Evolutionary conservation across 2,888 invertebrate species (phyloP).

Genomic region (Sarcophaga rosellei): DNA sequence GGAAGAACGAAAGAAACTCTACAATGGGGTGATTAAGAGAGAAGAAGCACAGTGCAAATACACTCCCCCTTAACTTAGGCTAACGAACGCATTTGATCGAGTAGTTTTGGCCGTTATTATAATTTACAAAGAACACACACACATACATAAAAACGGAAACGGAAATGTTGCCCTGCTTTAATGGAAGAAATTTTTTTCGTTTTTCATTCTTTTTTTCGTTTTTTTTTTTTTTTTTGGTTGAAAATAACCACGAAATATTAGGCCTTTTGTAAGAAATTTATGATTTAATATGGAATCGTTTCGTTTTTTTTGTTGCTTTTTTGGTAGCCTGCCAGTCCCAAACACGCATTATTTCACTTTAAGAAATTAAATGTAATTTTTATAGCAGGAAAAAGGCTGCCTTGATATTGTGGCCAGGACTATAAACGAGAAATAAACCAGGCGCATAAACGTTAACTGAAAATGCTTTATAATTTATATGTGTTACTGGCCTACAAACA

Average conservation of each 20-base stretch:
- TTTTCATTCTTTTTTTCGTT: no score
- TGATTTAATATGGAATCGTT: constrained; percentile 22
- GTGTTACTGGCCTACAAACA: constrained; percentile 40
- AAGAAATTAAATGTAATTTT: constrained; percentile 59
- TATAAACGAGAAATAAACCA: constrained; percentile 29
- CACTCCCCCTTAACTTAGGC: neutral
- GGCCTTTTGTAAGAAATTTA: neutral
- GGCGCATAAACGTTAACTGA: constrained; percentile 49
- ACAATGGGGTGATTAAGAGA: neutral
- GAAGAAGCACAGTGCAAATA: neutral
- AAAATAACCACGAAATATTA: neutral
- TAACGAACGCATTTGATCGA: constrained; percentile 22
- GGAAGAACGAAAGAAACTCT: neutral
- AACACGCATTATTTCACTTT: constrained; percentile 61
- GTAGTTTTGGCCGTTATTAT: constrained; percentile 30
- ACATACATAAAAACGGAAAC: constrained; percentile 47
- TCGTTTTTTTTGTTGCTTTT: no score
- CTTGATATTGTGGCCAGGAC: neutral
- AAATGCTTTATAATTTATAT: constrained; percentile 55
- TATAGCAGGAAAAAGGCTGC: constrained; percentile 14
- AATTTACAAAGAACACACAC: neutral
- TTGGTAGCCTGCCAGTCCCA: constrained; percentile 40
- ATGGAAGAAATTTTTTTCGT: neutral
- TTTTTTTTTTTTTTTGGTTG: neutral
- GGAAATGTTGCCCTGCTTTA: constrained; percentile 57